These are phyloP conservation scores for Telenomus remus DNA, from an alignment of 1,140 invertebrate genomes.

Conservation along the genomic window DNA sequence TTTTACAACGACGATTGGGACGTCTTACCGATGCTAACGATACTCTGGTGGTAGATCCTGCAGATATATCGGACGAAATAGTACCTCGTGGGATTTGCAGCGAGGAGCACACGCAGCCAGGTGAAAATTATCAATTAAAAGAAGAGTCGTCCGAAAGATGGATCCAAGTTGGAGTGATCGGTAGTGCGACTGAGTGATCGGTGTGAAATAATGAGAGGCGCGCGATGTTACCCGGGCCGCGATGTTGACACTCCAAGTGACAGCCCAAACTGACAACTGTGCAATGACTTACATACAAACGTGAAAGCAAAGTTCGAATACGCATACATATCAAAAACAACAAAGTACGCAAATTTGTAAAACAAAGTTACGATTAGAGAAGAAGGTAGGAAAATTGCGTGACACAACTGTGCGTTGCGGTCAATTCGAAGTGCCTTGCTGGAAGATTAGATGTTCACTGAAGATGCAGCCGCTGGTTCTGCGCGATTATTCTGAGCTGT, in stretches of 20 bases:
- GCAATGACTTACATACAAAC: slow-evolving; percentile 35
- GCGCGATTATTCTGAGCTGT: background rate
- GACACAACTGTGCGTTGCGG: slow-evolving; percentile 22
- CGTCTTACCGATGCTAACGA: slow-evolving; percentile 56
- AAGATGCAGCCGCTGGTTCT: background rate
- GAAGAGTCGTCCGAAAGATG: too few relatives aligned
- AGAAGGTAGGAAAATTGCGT: slow-evolving; percentile 2
- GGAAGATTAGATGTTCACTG: slow-evolving; percentile 19
- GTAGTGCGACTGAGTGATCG: slow-evolving; percentile 16
- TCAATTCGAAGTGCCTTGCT: slow-evolving; percentile 31
- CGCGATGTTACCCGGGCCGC: background rate
- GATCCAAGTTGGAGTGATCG: too few relatives aligned
- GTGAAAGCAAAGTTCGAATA: slow-evolving; percentile 21
- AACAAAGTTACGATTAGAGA: too few relatives aligned
- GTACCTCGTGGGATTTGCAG: slow-evolving; percentile 34
- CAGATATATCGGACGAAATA: slow-evolving; percentile 45
- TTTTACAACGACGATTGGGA: slow-evolving; percentile 55
- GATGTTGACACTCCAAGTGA: background rate
- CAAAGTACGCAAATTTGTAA: too few relatives aligned
- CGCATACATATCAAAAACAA: slow-evolving; percentile 22
- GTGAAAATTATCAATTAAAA: too few relatives aligned
- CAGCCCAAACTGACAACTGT: background rate
- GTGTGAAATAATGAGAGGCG: slow-evolving; percentile 22
- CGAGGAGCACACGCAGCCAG: too few relatives aligned
- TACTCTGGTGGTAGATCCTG: slow-evolving; percentile 52